Evolutionary conservation across 2,888 invertebrate genomes (phyloP).

Genomic region (Idaea dimidiata): DNA sequence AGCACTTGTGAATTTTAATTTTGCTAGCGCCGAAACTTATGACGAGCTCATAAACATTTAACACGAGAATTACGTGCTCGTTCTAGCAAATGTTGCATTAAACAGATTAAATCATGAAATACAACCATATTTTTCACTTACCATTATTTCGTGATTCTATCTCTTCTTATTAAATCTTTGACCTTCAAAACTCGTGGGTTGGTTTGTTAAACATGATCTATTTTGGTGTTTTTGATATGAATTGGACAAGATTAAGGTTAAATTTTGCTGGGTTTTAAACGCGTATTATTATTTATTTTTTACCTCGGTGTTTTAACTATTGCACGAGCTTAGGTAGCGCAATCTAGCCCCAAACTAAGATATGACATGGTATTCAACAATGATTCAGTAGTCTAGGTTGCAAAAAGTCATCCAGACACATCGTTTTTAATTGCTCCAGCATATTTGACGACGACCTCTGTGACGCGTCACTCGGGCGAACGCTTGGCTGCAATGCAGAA

Average conservation of each 20-base stretch:
- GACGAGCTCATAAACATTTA: constrained; percentile 17
- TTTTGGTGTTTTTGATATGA: constrained; percentile 13
- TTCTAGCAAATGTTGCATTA: constrained; percentile 12
- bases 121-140: constrained; percentile 24
- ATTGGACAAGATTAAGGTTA: constrained; percentile 7
- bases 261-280: too few relatives aligned
- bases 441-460: too few relatives aligned
- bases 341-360: too few relatives aligned
- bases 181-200: neutral
- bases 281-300: too few relatives aligned
- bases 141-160: constrained; percentile 13
- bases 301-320: too few relatives aligned
- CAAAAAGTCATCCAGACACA: too few relatives aligned
- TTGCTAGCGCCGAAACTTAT: constrained; percentile 17
- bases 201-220: constrained; percentile 10
- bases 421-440: too few relatives aligned
- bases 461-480: too few relatives aligned
- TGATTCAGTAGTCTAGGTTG: too few relatives aligned
- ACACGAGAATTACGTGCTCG: constrained; percentile 14
- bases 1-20: constrained; percentile 34
- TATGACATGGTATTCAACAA: too few relatives aligned
- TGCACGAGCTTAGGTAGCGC: too few relatives aligned
- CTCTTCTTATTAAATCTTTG: constrained; percentile 13
- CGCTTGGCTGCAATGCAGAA: too few relatives aligned
- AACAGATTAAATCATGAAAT: constrained; percentile 22